phyloP scores from a whole-genome alignment of 2,113 vertebrate genomes.

The Heptranchias perlo region DNA sequence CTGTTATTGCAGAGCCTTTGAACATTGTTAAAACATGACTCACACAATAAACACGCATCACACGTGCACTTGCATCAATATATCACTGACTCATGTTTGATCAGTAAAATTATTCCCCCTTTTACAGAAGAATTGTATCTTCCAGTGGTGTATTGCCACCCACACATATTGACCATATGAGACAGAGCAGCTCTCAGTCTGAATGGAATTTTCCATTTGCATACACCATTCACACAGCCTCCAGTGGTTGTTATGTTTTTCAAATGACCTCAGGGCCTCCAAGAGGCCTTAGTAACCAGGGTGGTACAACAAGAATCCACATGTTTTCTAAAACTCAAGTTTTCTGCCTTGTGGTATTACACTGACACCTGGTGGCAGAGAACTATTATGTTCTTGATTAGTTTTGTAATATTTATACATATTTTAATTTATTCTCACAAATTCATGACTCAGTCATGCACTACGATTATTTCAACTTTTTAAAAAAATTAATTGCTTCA shows the following conservation, averaged over 20 bases:
- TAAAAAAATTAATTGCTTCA: background rate
- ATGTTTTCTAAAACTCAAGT: background rate
- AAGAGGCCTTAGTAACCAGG: background rate
- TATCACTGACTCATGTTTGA: background rate
- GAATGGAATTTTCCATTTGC: slow-evolving; percentile 30
- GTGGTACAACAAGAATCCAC: background rate
- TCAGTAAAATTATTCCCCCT: background rate
- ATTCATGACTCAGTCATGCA: background rate
- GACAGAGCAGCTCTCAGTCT: background rate
- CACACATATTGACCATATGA: background rate
- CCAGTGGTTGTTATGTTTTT: background rate
- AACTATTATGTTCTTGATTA: background rate
- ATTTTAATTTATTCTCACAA: background rate
- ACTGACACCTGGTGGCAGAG: slow-evolving; percentile 24
- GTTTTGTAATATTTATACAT: background rate
- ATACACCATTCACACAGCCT: background rate
- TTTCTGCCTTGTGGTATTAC: background rate
- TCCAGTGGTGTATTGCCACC: background rate
- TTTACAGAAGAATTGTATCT: background rate
- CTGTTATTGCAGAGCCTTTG: background rate
- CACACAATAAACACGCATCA: slow-evolving; percentile 14
- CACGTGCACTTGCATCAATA: background rate
- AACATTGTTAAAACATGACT: background rate
- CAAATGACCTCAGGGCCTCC: background rate
- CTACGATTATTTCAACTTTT: background rate